Conservation (phyloP, 2,113 vertebrate genomes). For the Ceuthmochares aereus region DNA sequence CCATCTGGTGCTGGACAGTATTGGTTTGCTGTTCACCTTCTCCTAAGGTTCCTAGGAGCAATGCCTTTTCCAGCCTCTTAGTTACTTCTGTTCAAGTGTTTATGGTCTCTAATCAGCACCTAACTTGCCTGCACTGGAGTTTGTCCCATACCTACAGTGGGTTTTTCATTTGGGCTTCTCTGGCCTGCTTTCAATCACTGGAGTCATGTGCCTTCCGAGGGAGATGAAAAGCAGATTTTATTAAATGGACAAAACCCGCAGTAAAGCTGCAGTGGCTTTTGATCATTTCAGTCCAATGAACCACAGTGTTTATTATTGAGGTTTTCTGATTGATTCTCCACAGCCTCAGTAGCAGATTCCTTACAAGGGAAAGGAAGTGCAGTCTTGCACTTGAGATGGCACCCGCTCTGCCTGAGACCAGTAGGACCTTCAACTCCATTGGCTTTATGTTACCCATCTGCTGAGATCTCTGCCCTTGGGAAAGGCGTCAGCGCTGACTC, state of each 20-base stretch:
- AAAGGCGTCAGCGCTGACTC: fast-evolving
- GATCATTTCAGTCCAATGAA: not conserved
- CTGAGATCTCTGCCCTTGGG: fast-evolving
- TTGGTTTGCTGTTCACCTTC: not conserved
- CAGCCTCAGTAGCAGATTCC: not conserved
- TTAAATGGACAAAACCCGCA: not conserved
- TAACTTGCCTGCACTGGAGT: not conserved
- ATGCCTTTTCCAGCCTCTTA: not conserved
- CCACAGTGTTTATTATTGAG: not conserved
- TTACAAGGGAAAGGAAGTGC: not conserved
- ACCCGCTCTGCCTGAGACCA: not conserved
- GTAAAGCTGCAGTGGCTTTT: conserved; percentile 8
- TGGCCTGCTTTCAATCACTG: conserved; percentile 51
- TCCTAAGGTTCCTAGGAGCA: not conserved
- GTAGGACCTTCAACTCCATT: not conserved
- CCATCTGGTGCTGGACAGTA: not conserved
- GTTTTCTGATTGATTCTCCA: not conserved
- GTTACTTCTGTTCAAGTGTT: conserved; percentile 45
- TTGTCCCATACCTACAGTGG: not conserved
- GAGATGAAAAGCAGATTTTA: conserved; percentile 48
- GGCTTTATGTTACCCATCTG: not conserved
- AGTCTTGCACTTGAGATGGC: not conserved
- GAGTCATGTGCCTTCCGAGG: not conserved
- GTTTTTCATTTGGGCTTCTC: not conserved
- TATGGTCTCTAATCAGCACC: conserved; percentile 58